Base-by-base conservation (phyloP, 2,888 invertebrate species). In the Cheilosia grossa region DNA sequence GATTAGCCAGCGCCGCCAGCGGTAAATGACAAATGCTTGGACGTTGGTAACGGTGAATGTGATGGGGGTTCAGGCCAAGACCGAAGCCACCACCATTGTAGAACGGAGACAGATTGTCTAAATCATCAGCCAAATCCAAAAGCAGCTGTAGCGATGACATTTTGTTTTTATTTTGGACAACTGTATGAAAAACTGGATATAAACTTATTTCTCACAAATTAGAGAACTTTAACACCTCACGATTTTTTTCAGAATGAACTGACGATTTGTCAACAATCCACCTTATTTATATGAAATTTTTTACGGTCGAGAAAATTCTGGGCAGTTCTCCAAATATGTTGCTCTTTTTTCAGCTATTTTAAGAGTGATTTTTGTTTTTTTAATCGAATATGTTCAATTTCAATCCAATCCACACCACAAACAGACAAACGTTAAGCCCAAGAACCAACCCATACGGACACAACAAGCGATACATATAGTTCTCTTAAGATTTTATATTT, bases 121-220 rank as follows among this genome's bases (percentile, higher is more conserved):
- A 81, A n/a, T 89, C 88, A 24, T 88, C 89, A 72, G 90, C 90
- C 87, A 91, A 82, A 49, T 90, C 90, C 72, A 91, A 87, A 70
- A 91, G 88, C 77, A 91, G 90, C 59, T 91, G 91, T 75, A 91
- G 87, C 53, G 89, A 88, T 54, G 90, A 79, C 90, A 91, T 91
- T 85, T 88, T 88, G 1, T 56, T 10, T 69, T 42, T 19, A 47
- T 54, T 63, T 53, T 24, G 19, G 37, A 7, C 2, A 47, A 30
- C 30, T 53, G 1, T 59, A 30, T 44, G 40, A 0, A 33, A 17
- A 5, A 30, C 30, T 30, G 9, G 30, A 9, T 9, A 30, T 33
- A 21, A 30, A 6, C 1, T 19, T 9, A 6, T 47, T 19, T 47
- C 9, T 47, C 47, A 47, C 7, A 19, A 44, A 44, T 7, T 0